Evolutionary conservation across 1,140 invertebrate species (phyloP), one percentile per base, ranked within the genome.

Genomic region (Palaemon carinicauda): DNA sequence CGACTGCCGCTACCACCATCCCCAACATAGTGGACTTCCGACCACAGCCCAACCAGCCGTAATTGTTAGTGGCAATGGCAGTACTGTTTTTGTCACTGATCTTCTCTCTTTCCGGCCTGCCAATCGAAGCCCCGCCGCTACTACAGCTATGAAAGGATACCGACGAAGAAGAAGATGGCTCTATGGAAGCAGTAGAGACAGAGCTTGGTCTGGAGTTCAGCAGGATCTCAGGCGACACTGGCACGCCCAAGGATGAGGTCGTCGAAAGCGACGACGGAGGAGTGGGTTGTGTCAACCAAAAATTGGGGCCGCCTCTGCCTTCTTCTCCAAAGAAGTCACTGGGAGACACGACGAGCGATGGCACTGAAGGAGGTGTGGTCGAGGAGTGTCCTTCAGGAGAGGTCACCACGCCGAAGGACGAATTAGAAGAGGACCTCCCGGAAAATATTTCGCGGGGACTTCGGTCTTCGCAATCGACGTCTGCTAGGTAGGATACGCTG

Each of bases 1-100:
- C 81, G 1, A 83, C 81, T 41, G 73, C 81, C 7, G 81, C 74
- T 2, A 83, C n/a, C 29, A 83, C 52, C 81, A 83, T 75, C 17
- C 81, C 81, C 29, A 83, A 14, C 81, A 83, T 83, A 19, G 52
- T 31, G 1, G 65, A 17, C 65, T 24, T 29, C 21, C 65, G 65
- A 31, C 65, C 65, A 21, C 65, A 69, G 65, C 65, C 65, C n/a
- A 69, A 17, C 65, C 65, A 69, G 10, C 65, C 9, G 65, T 21
- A 19, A 41, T 12, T 7, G 41, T 5, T 41, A 12, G 41, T 41
- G 7, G 41, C 41, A 9, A 41, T 12, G 7, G 41, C 12, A 41
- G 41, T 41, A 0, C 12, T 41, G 41, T 12, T 41, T 12, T 41
- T 14, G 15, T 3, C 65, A 21, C 4, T 14, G 29, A n/a, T 14